Evolutionary conservation across 2,797 vertebrate genomes (phyloP), one percentile per base, ranked within the genome.

Genomic region (Clarias fuscus): DNA sequence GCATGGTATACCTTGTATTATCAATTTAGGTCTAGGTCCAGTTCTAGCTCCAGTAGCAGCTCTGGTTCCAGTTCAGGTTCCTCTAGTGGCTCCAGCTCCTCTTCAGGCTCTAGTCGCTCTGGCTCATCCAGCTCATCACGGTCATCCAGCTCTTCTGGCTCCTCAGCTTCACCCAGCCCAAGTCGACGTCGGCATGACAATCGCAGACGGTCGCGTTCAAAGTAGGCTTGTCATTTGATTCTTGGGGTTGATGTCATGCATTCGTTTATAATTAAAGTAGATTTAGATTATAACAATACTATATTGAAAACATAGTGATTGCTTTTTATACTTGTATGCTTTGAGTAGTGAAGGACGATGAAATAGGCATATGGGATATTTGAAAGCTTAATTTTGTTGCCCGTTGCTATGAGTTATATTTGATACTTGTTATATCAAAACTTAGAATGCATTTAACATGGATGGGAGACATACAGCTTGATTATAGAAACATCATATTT

Each of bases 41-140:
- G 97, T 91, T 99, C 98, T 13, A 96, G 96, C 83, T 99, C 98
- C 40, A 99, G 97, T 93, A 98, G 97, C 2, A 98, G 97, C 80
- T 99, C 98, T 72, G 98, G 97, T 84, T 98, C 98, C 88, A 98
- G 97, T 94, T 99, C 97, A 0, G 98, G 98, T 70, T 99, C 98
- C 8, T 99, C 98, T 88, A 98, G 97, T 7, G 98, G 98, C 33
- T 99, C 98, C 20, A 99, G 98, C 90, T 99, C 98, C 0, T 99
- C 96, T 0, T 97, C 98, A 10, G 97, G 97, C 0, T 97, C 97
- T 0, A 99, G 97, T 91, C 97, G 95, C 83, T 98, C 98, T 0
- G 98, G 98, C 17, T 99, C 98, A 11, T 98, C 98, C 4, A 97
- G 96, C 90, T 97, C 96, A 13, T 98, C 98, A 0, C 96, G 97